These are phyloP conservation scores for Mastomys coucha DNA, from an alignment of 2,113 vertebrate genomes.

Conservation along the genomic window DNA sequence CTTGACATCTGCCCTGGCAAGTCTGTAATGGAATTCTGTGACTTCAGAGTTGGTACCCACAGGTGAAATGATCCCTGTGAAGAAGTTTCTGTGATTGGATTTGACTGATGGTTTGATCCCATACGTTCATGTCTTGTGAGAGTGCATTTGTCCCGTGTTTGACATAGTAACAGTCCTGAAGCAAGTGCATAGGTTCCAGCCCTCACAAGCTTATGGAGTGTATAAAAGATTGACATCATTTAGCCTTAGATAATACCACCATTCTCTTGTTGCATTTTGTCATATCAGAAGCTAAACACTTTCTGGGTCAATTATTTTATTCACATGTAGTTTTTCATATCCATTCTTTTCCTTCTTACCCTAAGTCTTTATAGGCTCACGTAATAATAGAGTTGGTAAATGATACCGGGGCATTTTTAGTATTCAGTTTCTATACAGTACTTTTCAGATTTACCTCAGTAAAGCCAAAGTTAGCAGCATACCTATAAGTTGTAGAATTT, in stretches of 20 bases:
- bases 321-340: neutral
- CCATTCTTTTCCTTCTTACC: neutral
- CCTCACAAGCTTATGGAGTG: constrained; percentile 50
- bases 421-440: neutral
- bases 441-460: constrained; percentile 26
- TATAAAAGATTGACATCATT: constrained; percentile 69
- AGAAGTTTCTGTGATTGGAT: constrained; percentile 51
- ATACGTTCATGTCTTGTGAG: constrained; percentile 20
- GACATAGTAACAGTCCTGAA: constrained; percentile 62
- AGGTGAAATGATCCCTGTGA: neutral
- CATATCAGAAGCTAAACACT: constrained; percentile 31
- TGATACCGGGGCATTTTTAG: neutral
- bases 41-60: constrained; percentile 1
- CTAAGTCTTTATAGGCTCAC: constrained; percentile 1
- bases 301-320: constrained; percentile 41
- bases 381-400: neutral
- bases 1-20: constrained; percentile 32
- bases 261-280: constrained; percentile 52
- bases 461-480: constrained; percentile 42
- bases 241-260: constrained; percentile 56
- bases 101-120: constrained; percentile 24
- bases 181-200: constrained; percentile 26
- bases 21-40: constrained; percentile 48
- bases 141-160: constrained; percentile 34
- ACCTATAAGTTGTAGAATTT: neutral